These are phyloP conservation scores for Craterocephalus amniculus DNA, from an alignment of 2,797 vertebrate species.

Conservation along the genomic window DNA sequence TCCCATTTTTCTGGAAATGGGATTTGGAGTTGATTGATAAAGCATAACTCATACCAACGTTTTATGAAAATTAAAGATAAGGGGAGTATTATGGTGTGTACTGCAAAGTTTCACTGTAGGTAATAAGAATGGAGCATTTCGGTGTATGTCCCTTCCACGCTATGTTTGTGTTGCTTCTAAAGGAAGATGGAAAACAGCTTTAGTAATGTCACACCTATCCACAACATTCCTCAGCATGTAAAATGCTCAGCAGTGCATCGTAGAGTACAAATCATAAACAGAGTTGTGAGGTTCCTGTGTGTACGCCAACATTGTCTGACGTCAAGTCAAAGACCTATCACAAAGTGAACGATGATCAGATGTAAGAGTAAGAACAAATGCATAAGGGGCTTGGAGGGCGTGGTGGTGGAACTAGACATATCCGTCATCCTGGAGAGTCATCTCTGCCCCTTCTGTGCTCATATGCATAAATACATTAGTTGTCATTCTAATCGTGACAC, in stretches of 20 bases:
- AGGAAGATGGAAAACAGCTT: slow-evolving; percentile 19
- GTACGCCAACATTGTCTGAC: background rate
- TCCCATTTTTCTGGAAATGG: background rate
- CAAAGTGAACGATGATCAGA: background rate
- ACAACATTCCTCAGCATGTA: slow-evolving; percentile 47
- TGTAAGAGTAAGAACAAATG: background rate
- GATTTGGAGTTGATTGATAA: background rate
- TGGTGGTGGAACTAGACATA: background rate
- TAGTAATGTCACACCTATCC: slow-evolving; percentile 29
- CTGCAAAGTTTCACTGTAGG: background rate
- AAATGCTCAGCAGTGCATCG: background rate
- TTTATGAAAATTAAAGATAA: background rate
- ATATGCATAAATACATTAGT: background rate
- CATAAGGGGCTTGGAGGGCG: background rate
- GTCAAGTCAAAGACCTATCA: background rate
- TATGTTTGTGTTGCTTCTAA: slow-evolving; percentile 71
- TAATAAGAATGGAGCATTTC: background rate
- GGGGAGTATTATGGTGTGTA: background rate
- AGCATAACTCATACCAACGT: background rate
- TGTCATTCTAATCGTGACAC: background rate
- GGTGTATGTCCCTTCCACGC: slow-evolving; percentile 31
- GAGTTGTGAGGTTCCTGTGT: background rate
- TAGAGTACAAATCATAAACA: background rate
- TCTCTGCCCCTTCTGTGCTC: background rate
- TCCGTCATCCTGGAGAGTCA: background rate